Evolutionary conservation across 2,113 vertebrate species (phyloP).

Genomic region (Crotalus helleri): DNA sequence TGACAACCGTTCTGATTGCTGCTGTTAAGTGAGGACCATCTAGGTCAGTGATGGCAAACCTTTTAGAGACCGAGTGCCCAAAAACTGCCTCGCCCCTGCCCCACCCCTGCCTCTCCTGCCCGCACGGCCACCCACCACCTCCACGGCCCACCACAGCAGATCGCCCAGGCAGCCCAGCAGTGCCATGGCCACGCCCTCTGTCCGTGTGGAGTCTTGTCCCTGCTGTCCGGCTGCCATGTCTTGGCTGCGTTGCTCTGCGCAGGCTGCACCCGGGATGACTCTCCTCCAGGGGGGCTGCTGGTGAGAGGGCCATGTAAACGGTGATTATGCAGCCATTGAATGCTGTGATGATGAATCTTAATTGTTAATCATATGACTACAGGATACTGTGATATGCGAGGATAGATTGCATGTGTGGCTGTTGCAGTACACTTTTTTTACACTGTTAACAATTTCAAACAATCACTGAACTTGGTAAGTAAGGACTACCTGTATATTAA

Average conservation of each 20-base stretch:
- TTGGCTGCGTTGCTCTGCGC: too few relatives aligned
- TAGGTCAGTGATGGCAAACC: not conserved
- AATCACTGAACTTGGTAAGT: not conserved
- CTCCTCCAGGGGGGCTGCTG: too few relatives aligned
- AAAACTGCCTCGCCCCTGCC: too few relatives aligned
- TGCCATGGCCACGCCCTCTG: too few relatives aligned
- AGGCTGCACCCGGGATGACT: too few relatives aligned
- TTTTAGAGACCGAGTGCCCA: too few relatives aligned
- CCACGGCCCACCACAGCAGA: too few relatives aligned
- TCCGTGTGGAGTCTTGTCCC: too few relatives aligned
- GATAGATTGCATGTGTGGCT: not conserved
- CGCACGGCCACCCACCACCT: too few relatives aligned
- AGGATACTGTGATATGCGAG: not conserved
- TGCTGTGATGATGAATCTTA: not conserved
- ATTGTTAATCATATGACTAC: not conserved
- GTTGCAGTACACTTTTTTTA: not conserved
- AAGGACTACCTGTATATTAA: constrained; percentile 21
- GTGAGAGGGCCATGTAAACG: not conserved
- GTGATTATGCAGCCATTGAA: not conserved
- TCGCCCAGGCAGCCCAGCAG: too few relatives aligned
- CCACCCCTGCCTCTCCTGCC: too few relatives aligned
- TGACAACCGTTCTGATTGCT: not conserved
- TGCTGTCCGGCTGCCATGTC: too few relatives aligned
- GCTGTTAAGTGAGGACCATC: not conserved
- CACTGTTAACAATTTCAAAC: not conserved